A percentile compares a stretch with the other conserved stretches of the same genome.
Conservation (phyloP, 2,113 vertebrate genomes). For the Hemibagrus wyckioides region DNA sequence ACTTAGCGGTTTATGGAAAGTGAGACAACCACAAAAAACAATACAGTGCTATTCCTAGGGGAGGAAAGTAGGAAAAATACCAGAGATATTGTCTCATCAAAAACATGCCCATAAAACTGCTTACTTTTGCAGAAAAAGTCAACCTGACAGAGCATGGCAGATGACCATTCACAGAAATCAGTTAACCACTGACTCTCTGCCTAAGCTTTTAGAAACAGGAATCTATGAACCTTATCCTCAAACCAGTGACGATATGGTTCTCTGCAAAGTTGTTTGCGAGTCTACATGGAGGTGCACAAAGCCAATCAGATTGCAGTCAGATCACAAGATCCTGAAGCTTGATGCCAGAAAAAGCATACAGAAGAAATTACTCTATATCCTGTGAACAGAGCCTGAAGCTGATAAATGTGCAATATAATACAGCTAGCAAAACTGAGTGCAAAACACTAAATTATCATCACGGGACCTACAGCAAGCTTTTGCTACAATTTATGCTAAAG, state of each 20-base stretch:
- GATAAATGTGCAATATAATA: not conserved
- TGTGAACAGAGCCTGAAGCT: not conserved
- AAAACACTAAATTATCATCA: no score
- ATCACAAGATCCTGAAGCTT: not conserved
- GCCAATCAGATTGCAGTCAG: not conserved
- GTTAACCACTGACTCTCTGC: not conserved
- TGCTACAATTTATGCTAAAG: no score
- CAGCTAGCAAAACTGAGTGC: not conserved
- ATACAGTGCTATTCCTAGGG: not conserved
- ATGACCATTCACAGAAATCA: not conserved
- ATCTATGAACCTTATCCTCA: not conserved
- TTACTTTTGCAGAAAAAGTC: not conserved
- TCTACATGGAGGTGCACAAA: not conserved
- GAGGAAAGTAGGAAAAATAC: not conserved
- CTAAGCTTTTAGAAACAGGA: not conserved
- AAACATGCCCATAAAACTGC: not conserved
- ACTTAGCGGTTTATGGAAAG: no score
- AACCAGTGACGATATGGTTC: not conserved
- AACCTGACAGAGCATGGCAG: not conserved
- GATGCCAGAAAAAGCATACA: not conserved
- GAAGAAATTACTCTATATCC: not conserved
- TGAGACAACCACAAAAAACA: not conserved
- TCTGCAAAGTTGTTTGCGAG: not conserved
- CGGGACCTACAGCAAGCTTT: no score
- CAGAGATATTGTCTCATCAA: not conserved